Evolutionary conservation across 2,888 invertebrate species (phyloP).

Genomic region (Agriopis aurantiaria): DNA sequence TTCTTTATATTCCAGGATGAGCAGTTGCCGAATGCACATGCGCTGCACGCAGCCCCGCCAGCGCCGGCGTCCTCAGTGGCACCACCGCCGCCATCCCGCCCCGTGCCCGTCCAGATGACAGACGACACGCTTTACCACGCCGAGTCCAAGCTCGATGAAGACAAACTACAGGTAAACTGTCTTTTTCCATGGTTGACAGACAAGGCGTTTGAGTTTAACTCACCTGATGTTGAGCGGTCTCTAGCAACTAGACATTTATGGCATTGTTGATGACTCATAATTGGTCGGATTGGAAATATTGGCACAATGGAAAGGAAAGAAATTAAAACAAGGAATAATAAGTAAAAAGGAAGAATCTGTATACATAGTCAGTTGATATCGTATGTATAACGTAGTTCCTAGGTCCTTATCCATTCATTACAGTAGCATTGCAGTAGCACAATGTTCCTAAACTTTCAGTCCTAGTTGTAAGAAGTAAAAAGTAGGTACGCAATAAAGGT

Average conservation of each 20-base stretch:
- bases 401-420: background rate
- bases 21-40: constrained; percentile 79
- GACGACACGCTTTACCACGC: constrained; percentile 78
- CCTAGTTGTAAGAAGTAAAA: constrained; percentile 10
- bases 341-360: no score
- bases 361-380: no score
- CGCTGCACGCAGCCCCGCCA: constrained; percentile 68
- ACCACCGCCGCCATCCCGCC: constrained; percentile 49
- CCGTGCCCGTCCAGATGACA: constrained; percentile 60
- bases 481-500: constrained; percentile 32
- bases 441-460: background rate
- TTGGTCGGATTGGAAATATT: background rate
- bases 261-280: background rate
- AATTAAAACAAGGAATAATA: background rate
- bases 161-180: constrained; percentile 76
- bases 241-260: background rate
- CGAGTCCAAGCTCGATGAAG: constrained; percentile 80
- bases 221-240: no score
- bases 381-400: background rate
- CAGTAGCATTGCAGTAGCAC: background rate
- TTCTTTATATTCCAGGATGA: constrained; percentile 66
- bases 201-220: background rate
- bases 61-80: constrained; percentile 51
- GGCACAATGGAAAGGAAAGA: background rate
- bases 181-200: background rate